Evolutionary conservation across 2,113 vertebrate genomes (phyloP), one percentile per base, ranked within the genome.

Genomic region (Prionailurus viverrinus): DNA sequence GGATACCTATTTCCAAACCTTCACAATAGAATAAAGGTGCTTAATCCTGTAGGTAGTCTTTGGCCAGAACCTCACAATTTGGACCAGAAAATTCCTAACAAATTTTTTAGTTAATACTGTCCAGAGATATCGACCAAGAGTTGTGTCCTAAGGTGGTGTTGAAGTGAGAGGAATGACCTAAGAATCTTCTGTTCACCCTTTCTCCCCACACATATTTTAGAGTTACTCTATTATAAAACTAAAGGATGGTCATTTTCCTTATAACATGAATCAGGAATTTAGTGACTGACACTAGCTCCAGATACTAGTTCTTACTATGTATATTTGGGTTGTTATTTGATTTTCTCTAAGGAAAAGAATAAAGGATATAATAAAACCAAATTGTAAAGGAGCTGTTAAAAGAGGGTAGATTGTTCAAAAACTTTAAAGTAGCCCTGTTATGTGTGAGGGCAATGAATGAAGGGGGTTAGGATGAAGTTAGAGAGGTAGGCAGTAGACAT

Each of bases 371-470:
- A 61, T 63, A 68, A 85, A 39, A 86, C 7, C 27, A 89, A n/a
- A 4, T 27, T 51, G 36, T 19, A n/a, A 94, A 82, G 45, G 33
- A 63, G 21, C 41, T 51, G 5, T 36, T 53, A 71, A 83, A 87
- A 10, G 10, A 68, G 21, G 0, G 21, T 9, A 23, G 14, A 63
- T 33, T 80, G 5, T n/a, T 94, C 7, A 58, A 36, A 4, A 79
- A 51, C 4, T n/a, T 78, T 29, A 39, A 76, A 55, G 61, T 33
- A 73, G 27, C 48, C 4, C 1, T 84, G 9, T 18, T 41, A 16
- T 0, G 3, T 45, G 1, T 9, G 8, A 68, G 2, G 27, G 4
- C 11, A n/a, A 12, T 14, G 23, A 65, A 63, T 55, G 27, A 55
- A 74, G 2, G 6, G 21, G 7, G 12, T 31, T 48, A 27, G 13